Conservation (phyloP, 2,797 vertebrate genomes). For the Muraenolepis orangiensis region DNA sequence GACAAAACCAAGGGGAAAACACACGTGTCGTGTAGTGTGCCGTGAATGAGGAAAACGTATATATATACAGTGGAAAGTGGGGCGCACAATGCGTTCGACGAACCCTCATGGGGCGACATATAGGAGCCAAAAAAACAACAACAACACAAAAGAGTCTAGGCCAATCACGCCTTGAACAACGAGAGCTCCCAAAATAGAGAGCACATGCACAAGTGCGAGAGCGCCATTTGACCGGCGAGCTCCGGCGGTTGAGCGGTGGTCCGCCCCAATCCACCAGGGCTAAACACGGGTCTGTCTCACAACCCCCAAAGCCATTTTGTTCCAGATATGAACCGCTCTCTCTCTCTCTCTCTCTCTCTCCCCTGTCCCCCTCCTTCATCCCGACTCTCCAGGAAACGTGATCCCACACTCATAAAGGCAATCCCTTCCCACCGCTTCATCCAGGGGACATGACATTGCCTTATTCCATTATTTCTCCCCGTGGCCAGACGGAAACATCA, state of each 20-base stretch:
- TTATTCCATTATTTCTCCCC: constrained; percentile 44
- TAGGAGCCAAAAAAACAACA: background rate
- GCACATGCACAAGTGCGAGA: constrained; percentile 37
- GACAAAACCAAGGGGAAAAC: background rate
- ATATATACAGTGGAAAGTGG: constrained; percentile 8
- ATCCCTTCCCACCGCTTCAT: constrained; percentile 42
- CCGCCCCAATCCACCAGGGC: constrained; percentile 51
- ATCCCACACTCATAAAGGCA: constrained; percentile 42
- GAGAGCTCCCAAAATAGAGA: constrained; percentile 38
- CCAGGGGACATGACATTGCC: constrained; percentile 40
- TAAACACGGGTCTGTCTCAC: constrained; percentile 56
- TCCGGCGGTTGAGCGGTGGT: constrained; percentile 58
- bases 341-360: too few relatives aligned
- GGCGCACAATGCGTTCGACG: constrained; percentile 8
- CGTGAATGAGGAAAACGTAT: constrained; percentile 19
- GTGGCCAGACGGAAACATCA: constrained; percentile 48
- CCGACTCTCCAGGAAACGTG: constrained; percentile 47
- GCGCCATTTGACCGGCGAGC: constrained; percentile 44
- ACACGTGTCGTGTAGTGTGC: background rate
- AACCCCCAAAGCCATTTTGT: constrained; percentile 56
- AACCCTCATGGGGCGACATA: constrained; percentile 21
- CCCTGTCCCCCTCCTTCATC: constrained; percentile 36
- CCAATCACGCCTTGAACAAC: constrained; percentile 34
- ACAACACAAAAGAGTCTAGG: background rate
- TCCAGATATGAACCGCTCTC: constrained; percentile 62